Conservation (phyloP, 2,113 vertebrate species). For the Peromyscus californicus region DNA sequence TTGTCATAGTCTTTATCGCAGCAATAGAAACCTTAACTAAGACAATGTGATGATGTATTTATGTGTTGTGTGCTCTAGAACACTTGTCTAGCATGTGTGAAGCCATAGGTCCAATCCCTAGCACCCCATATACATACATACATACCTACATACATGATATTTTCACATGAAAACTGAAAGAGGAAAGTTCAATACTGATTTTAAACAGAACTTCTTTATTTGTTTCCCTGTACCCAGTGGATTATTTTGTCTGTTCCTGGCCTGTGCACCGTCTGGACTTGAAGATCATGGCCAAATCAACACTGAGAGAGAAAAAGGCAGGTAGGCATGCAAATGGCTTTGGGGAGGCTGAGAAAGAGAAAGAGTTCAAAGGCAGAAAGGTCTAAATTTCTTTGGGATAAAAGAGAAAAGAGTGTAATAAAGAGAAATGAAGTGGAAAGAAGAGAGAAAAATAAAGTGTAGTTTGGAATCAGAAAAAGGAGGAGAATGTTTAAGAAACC, state of each 20-base stretch:
- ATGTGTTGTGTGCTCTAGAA: neutral
- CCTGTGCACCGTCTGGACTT: neutral
- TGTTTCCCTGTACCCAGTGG: neutral
- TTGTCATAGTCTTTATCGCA: neutral
- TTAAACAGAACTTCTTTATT: slow-evolving; percentile 38
- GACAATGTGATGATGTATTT: neutral
- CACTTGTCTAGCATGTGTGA: neutral
- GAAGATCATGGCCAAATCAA: neutral
- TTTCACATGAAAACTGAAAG: slow-evolving; percentile 38
- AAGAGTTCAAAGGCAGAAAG: neutral
- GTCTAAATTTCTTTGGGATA: neutral
- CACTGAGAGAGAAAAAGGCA: neutral
- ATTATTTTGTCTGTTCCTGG: neutral
- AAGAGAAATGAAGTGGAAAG: neutral
- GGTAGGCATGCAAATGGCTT: neutral
- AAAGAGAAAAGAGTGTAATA: neutral
- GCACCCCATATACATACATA: neutral
- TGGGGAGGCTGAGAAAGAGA: neutral
- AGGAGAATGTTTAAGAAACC: neutral
- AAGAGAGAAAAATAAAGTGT: neutral
- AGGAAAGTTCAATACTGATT: slow-evolving; percentile 16
- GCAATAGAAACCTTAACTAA: neutral
- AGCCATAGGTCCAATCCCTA: neutral
- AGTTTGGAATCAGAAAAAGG: neutral
- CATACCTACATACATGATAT: neutral